Percentiles rank a stretch among this genome's conserved stretches.
These are phyloP conservation scores for Odocoileus virginianus DNA, from an alignment of 2,113 vertebrate genomes.

Conservation along the genomic window DNA sequence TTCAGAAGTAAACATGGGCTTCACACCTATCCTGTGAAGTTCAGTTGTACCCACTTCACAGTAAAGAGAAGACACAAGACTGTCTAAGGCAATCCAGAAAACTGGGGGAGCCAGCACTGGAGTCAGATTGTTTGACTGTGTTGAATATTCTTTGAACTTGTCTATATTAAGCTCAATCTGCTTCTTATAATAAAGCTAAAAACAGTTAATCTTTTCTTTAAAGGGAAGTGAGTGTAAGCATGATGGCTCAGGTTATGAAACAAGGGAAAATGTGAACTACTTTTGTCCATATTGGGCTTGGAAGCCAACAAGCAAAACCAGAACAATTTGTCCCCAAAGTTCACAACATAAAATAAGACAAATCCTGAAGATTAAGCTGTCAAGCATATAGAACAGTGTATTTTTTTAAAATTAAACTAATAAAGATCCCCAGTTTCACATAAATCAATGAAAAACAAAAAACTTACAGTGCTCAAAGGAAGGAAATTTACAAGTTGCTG, in stretches of 20 bases:
- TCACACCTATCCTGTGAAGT: background rate
- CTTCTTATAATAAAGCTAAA: slow-evolving; percentile 30
- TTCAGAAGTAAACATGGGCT: background rate
- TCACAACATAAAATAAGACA: slow-evolving; percentile 50
- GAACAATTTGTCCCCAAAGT: slow-evolving; percentile 59
- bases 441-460: slow-evolving; percentile 59
- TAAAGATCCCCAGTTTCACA: slow-evolving; percentile 52
- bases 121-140: background rate
- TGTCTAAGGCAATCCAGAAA: background rate
- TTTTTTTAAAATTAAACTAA: slow-evolving; percentile 71
- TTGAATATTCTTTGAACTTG: background rate
- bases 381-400: slow-evolving; percentile 24
- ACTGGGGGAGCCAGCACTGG: background rate
- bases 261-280: background rate
- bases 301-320: slow-evolving; percentile 38
- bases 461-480: background rate
- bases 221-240: slow-evolving; percentile 18
- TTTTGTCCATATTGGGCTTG: background rate
- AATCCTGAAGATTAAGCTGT: slow-evolving; percentile 62
- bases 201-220: background rate
- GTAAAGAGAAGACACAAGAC: background rate
- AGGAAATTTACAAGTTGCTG: background rate
- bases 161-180: background rate
- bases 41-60: background rate
- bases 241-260: background rate